Conservation (phyloP, 2,113 vertebrate genomes). For the Oriolus oriolus region DNA sequence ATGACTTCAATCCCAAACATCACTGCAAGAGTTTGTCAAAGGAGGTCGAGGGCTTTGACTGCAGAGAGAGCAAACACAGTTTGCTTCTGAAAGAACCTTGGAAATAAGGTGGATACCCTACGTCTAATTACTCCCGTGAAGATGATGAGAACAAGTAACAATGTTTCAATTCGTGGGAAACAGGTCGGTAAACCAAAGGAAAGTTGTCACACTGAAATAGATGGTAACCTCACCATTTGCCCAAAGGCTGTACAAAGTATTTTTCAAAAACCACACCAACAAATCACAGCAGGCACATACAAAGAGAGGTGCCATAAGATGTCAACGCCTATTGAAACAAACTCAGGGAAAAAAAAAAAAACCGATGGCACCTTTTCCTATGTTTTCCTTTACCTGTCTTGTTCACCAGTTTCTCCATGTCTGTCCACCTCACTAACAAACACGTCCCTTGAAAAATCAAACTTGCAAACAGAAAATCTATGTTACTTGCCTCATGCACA, state of each 20-base stretch:
- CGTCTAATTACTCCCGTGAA: not conserved
- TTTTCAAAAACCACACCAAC: not conserved
- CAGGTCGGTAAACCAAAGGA: not conserved
- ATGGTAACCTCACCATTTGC: not conserved
- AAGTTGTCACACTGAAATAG: not conserved
- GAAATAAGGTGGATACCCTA: not conserved
- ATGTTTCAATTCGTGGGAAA: not conserved
- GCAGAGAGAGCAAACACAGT: not conserved
- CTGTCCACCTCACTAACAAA: not conserved
- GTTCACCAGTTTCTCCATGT: not conserved
- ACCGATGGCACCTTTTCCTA: rapidly evolving
- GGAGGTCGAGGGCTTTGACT: not conserved
- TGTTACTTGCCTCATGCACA: not conserved
- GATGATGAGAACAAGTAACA: not conserved
- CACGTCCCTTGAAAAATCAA: not conserved
- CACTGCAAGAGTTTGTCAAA: not conserved
- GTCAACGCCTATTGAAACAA: not conserved
- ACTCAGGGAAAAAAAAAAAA: not conserved
- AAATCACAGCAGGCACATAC: rapidly evolving
- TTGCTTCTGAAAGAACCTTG: not conserved
- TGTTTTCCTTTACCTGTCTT: not conserved
- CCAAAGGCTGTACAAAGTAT: not conserved
- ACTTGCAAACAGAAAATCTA: not conserved
- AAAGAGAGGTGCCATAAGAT: not conserved
- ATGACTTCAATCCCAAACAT: not conserved